These are phyloP conservation scores for Pteronotus mesoamericanus DNA, from an alignment of 2,797 vertebrate species.

Conservation along the genomic window DNA sequence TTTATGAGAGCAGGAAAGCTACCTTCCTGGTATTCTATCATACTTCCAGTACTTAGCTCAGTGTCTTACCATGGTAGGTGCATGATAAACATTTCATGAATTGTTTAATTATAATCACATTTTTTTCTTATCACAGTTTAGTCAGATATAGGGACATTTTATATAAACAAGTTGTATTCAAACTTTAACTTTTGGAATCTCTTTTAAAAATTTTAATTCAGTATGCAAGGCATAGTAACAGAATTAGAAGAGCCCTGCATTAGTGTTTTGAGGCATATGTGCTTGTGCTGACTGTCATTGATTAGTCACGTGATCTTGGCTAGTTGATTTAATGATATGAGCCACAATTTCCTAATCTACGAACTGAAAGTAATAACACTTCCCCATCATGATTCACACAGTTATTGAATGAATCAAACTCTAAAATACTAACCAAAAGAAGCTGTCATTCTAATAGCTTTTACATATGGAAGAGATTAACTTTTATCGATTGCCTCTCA, in stretches of 20 bases:
- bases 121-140: background rate
- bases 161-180: background rate
- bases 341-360: background rate
- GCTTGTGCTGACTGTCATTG: background rate
- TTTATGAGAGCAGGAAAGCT: background rate
- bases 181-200: background rate
- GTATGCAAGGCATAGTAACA: background rate
- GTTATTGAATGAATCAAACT: slow-evolving; percentile 11
- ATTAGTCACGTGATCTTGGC: background rate
- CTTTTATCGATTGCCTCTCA: background rate
- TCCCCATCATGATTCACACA: background rate
- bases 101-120: background rate
- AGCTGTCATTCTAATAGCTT: background rate
- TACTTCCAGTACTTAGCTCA: background rate
- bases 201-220: background rate
- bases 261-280: background rate
- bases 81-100: background rate
- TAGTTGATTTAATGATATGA: background rate
- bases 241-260: background rate
- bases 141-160: background rate
- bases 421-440: background rate
- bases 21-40: background rate
- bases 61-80: background rate
- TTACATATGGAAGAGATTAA: background rate
- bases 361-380: slow-evolving; percentile 23